These are phyloP conservation scores for Dione vanillae DNA, from an alignment of 2,888 invertebrate species.

Conservation along the genomic window DNA sequence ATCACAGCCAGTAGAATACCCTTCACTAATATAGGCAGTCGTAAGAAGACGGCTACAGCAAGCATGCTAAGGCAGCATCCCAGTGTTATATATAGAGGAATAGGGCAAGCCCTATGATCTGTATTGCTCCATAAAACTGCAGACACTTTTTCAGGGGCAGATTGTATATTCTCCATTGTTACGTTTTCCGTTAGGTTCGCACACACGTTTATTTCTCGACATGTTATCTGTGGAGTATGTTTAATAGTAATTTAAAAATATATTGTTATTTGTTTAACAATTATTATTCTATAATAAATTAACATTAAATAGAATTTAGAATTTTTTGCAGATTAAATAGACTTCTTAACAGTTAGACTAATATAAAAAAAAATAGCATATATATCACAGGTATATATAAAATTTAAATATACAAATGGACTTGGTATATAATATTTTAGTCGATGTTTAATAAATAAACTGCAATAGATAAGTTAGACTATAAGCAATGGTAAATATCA, in stretches of 20 bases:
- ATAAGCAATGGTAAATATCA: too few relatives aligned
- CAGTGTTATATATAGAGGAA: constrained; percentile 94
- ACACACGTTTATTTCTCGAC: constrained; percentile 73
- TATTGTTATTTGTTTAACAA: too few relatives aligned
- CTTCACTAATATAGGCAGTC: constrained; percentile 92
- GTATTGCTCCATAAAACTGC: constrained; percentile 73
- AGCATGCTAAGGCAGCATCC: constrained; percentile 93
- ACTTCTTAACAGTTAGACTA: too few relatives aligned
- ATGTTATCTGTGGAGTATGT: constrained; percentile 66
- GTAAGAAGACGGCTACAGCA: constrained; percentile 92
- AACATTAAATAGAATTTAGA: too few relatives aligned
- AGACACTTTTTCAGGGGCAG: constrained; percentile 61
- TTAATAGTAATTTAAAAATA: not conserved
- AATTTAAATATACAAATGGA: too few relatives aligned
- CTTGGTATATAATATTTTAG: too few relatives aligned
- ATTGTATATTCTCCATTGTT: constrained; percentile 81
- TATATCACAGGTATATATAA: too few relatives aligned
- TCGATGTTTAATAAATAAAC: too few relatives aligned
- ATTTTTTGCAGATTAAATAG: too few relatives aligned
- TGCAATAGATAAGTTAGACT: too few relatives aligned
- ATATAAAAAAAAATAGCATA: too few relatives aligned
- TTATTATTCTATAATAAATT: too few relatives aligned
- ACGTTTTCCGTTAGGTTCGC: constrained; percentile 74
- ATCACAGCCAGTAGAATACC: constrained; percentile 90
- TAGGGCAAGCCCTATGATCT: constrained; percentile 91